These are phyloP conservation scores for Hydrophis major DNA, from an alignment of 2,797 vertebrate genomes.

Conservation along the genomic window DNA sequence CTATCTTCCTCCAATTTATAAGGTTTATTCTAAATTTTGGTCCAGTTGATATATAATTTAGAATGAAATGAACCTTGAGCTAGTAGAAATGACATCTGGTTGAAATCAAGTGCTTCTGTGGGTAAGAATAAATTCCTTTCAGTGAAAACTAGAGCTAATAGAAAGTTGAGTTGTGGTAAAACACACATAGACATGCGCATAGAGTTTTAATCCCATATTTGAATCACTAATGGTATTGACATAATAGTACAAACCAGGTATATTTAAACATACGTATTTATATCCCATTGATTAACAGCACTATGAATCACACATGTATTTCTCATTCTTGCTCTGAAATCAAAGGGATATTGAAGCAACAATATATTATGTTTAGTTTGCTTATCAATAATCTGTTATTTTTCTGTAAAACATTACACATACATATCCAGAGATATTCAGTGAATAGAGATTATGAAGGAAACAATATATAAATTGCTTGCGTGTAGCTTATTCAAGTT, in stretches of 20 bases:
- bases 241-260: background rate
- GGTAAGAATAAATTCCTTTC: background rate
- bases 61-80: background rate
- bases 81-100: background rate
- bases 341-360: background rate
- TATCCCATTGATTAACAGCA: background rate
- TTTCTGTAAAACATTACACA: background rate
- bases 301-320: background rate
- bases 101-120: background rate
- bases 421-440: background rate
- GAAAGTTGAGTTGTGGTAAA: background rate
- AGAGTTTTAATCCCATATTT: background rate
- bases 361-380: background rate
- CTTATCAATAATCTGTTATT: conserved; percentile 13
- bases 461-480: background rate
- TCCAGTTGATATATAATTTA: background rate
- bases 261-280: background rate
- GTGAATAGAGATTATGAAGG: background rate
- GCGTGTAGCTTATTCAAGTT: background rate
- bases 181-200: background rate
- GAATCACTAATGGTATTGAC: background rate
- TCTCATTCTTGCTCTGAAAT: background rate
- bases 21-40: background rate
- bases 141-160: background rate
- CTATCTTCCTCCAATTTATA: background rate